Evolutionary conservation across 1,140 invertebrate genomes (phyloP).

Genomic region (Drosophila ambigua): DNA sequence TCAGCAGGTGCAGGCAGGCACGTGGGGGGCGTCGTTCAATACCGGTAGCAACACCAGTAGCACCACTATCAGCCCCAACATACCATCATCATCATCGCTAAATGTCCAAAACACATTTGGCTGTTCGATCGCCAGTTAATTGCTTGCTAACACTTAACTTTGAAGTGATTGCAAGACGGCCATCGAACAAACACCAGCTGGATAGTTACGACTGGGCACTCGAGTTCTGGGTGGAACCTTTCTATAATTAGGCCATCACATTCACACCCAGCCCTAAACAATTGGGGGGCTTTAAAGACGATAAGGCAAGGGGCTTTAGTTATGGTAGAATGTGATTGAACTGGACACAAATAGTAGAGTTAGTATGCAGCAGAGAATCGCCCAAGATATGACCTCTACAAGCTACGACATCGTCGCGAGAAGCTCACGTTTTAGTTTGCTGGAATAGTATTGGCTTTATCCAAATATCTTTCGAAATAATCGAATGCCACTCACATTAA

Average conservation of each 20-base stretch:
- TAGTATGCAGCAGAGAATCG: background rate
- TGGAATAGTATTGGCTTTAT: background rate
- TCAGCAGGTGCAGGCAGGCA: constrained; percentile 26
- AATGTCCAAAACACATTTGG: constrained; percentile 33
- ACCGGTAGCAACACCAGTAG: constrained; percentile 31
- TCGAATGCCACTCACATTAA: no score
- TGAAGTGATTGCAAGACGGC: constrained; percentile 15
- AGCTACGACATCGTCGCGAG: no score
- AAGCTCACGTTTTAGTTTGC: no score
- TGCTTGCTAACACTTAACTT: background rate
- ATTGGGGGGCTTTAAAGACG: background rate
- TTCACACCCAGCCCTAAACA: background rate
- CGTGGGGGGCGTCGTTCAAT: constrained; percentile 13
- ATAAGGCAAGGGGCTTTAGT: constrained; percentile 2
- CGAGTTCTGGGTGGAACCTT: background rate
- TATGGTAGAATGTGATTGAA: constrained; percentile 6
- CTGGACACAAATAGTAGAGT: background rate
- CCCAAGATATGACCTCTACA: no score
- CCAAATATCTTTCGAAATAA: no score
- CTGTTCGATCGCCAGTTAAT: background rate
- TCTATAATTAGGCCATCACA: constrained; percentile 27
- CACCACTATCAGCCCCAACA: constrained; percentile 18
- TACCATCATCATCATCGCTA: background rate
- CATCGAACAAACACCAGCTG: background rate
- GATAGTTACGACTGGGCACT: constrained; percentile 18